These are phyloP conservation scores for Carassius auratus DNA, from an alignment of 2,113 vertebrate genomes.

Conservation along the genomic window DNA sequence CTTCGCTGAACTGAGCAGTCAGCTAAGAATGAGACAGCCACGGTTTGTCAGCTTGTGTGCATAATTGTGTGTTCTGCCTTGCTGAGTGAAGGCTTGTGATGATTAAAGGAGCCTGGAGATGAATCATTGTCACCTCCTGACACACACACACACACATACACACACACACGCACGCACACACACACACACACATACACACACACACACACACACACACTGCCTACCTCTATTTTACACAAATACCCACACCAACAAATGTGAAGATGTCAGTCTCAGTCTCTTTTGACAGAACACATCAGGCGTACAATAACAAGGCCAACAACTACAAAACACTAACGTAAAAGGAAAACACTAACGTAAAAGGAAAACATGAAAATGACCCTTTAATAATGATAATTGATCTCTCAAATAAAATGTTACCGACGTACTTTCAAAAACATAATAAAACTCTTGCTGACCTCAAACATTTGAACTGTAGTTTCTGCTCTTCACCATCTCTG, in stretches of 20 bases:
- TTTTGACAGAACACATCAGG: background rate
- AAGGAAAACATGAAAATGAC: too few relatives aligned
- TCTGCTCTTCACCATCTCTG: too few relatives aligned
- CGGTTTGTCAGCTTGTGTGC: background rate
- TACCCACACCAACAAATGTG: background rate
- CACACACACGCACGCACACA: background rate
- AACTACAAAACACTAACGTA: background rate
- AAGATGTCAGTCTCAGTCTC: background rate
- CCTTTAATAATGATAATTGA: too few relatives aligned
- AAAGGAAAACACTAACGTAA: too few relatives aligned
- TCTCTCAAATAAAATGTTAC: too few relatives aligned
- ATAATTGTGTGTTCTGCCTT: background rate
- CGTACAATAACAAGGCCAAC: background rate
- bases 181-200: background rate
- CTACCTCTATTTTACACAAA: background rate
- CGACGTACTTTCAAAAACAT: too few relatives aligned
- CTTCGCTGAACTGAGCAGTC: background rate
- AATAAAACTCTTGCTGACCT: too few relatives aligned
- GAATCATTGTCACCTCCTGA: slow-evolving; percentile 9
- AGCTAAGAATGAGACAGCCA: background rate
- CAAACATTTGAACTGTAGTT: too few relatives aligned
- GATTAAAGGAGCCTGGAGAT: slow-evolving; percentile 44
- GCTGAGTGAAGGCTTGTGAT: slow-evolving; percentile 26
- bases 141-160: background rate
- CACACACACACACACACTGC: background rate